Percentiles rank a stretch among this genome's conserved stretches.
These are phyloP conservation scores for Amiota minor DNA, from an alignment of 2,888 invertebrate species.

Conservation along the genomic window DNA sequence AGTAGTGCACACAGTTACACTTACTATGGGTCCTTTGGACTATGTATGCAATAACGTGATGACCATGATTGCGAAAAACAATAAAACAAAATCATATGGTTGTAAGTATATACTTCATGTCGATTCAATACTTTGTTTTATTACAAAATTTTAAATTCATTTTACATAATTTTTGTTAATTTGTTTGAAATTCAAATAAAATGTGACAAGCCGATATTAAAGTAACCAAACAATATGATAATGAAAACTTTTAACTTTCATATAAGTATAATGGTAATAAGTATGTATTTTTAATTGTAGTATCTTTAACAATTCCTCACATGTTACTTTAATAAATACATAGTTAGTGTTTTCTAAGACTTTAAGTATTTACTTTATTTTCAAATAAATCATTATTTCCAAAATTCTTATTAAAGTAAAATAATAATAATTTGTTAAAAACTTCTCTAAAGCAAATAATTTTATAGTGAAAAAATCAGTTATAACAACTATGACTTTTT, in stretches of 20 bases:
- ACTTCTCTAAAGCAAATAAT: constrained; percentile 28
- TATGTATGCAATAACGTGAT: too few relatives aligned
- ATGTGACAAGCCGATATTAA: too few relatives aligned
- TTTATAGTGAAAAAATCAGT: not conserved
- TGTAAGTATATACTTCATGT: too few relatives aligned
- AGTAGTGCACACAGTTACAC: too few relatives aligned
- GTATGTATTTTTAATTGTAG: not conserved
- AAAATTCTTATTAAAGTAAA: constrained; percentile 37
- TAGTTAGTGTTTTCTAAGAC: not conserved
- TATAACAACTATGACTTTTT: constrained; percentile 36
- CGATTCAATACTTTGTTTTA: too few relatives aligned
- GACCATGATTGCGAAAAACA: too few relatives aligned
- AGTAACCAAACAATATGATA: constrained; percentile 11
- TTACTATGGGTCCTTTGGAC: too few relatives aligned
- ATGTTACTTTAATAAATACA: not conserved
- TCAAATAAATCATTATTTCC: constrained; percentile 32
- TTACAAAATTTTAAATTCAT: too few relatives aligned
- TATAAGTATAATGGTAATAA: constrained; percentile 26
- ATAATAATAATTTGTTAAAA: constrained; percentile 35
- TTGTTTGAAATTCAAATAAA: too few relatives aligned
- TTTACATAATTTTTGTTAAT: too few relatives aligned
- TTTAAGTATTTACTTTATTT: constrained; percentile 24
- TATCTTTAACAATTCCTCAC: constrained; percentile 5
- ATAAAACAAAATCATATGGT: too few relatives aligned
- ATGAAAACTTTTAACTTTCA: constrained; percentile 18